Evolutionary conservation across 2,113 vertebrate genomes (phyloP), one percentile per base, ranked within the genome.

Genomic region (Tetraodon nigroviridis): DNA sequence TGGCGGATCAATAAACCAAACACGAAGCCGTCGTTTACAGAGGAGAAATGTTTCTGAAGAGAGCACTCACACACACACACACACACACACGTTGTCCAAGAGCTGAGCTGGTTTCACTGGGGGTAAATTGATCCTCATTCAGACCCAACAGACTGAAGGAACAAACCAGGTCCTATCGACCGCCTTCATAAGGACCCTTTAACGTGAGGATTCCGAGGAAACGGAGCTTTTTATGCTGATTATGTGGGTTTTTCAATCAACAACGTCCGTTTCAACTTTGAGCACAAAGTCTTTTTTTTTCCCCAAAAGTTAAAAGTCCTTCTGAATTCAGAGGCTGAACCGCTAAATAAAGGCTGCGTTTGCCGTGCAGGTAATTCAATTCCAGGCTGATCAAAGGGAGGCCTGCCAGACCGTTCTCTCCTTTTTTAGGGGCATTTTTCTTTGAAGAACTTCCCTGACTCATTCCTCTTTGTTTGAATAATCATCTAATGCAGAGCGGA

Each of bases 401-500:
- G 45, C 63, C 55, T 49, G 51, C 12, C 49, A 73, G 67, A 71
- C 16, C 22, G n/a, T 12, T 14, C 42, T 37, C 51, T 7, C 24
- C 20, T 54, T 7, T 51, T 52, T 53, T 49, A 16, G 20, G 37
- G 40, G 55, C 27, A 70, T 60, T 32, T 64, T 66, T 46, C 68
- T 85, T 80, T 87, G 81, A 85, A 79, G 75, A 76, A 45, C 29
- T 29, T 37, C 62, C 55, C 68, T 80, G 76, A 87, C 66, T 87
- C 77, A 79, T 72, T 75, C 54, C 58, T 45, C 44, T 70, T 81
- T 81, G 69, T 83, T 51, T 54, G 40, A 74, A 57, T 79, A 79
- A 75, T 76, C 68, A 41, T 49, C 12, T 71, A 75, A 62, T 69
- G 78, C 67, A 37, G 32, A 37, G 10, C 32, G 12, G 24, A 5